phyloP scores from a whole-genome alignment of 1,140 invertebrate genomes.

The Cyrtorhinus lividipennis region DNA sequence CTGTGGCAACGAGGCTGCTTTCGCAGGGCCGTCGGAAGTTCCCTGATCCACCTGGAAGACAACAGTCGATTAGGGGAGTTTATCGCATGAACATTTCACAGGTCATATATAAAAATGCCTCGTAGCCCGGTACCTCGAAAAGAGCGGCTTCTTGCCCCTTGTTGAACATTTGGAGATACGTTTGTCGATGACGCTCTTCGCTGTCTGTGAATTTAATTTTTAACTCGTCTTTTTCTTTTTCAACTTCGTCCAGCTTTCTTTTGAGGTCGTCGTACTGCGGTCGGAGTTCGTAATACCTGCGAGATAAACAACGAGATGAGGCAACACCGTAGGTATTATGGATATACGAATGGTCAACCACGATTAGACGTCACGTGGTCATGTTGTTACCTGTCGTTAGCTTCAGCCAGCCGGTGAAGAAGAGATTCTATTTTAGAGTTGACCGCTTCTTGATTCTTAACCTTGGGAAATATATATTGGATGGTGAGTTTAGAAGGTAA shows the following conservation, averaged over 20 bases:
- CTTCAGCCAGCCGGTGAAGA: constrained; percentile 59
- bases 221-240: constrained; percentile 45
- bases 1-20: constrained; percentile 43
- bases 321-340: neutral
- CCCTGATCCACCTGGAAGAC: constrained; percentile 41
- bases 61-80: constrained; percentile 36
- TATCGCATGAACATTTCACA: no score
- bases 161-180: constrained; percentile 68
- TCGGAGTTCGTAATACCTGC: constrained; percentile 31
- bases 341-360: neutral
- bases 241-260: constrained; percentile 26
- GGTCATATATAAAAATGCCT: no score
- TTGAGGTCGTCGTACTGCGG: constrained; percentile 29
- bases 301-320: neutral
- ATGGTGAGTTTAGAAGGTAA: no score
- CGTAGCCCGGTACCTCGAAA: no score
- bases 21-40: constrained; percentile 19
- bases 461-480: constrained; percentile 27
- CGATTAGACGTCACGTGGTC: neutral
- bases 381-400: constrained; percentile 50
- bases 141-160: constrained; percentile 63
- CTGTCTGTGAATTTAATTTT: constrained; percentile 49
- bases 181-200: constrained; percentile 58
- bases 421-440: constrained; percentile 64
- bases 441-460: constrained; percentile 55